phyloP scores from a whole-genome alignment of 2,113 vertebrate species.

The Pithys albifrons region DNA sequence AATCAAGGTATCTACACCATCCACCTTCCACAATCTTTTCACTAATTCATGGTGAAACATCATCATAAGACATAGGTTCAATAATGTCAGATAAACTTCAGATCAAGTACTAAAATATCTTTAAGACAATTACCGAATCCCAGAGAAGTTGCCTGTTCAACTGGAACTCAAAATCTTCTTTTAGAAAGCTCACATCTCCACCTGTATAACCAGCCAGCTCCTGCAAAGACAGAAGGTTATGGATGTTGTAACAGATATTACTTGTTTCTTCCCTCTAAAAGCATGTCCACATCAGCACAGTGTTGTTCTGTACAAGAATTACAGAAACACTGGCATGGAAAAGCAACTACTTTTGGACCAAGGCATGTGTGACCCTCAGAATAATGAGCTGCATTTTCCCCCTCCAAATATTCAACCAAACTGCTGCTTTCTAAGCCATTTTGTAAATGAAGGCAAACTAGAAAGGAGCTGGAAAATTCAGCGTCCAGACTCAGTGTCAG shows the following conservation, averaged over 20 bases:
- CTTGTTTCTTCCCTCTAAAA: not conserved
- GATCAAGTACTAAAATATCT: not conserved
- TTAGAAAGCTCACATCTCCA: slow-evolving; percentile 91
- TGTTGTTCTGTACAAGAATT: not conserved
- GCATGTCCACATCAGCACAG: not conserved
- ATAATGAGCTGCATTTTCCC: not conserved
- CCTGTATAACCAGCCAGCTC: slow-evolving; percentile 93
- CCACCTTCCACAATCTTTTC: not conserved
- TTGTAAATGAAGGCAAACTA: not conserved
- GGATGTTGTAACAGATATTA: not conserved
- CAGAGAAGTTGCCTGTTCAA: slow-evolving; percentile 85
- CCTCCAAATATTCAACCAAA: not conserved
- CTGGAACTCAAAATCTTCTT: slow-evolving; percentile 94
- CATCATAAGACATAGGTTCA: not conserved
- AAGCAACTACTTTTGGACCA: not conserved
- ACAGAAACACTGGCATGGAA: not conserved
- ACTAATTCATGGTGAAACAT: not conserved
- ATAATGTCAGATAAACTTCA: not conserved
- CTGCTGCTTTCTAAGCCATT: not conserved
- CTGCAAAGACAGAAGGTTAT: slow-evolving; percentile 63
- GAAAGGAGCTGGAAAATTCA: not conserved
- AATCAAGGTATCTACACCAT: not conserved
- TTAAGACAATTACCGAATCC: slow-evolving; percentile 81
- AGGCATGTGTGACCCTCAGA: not conserved
- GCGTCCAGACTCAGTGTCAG: not conserved